Conservation (phyloP, 2,797 vertebrate species). For the Peromyscus melanophrys region DNA sequence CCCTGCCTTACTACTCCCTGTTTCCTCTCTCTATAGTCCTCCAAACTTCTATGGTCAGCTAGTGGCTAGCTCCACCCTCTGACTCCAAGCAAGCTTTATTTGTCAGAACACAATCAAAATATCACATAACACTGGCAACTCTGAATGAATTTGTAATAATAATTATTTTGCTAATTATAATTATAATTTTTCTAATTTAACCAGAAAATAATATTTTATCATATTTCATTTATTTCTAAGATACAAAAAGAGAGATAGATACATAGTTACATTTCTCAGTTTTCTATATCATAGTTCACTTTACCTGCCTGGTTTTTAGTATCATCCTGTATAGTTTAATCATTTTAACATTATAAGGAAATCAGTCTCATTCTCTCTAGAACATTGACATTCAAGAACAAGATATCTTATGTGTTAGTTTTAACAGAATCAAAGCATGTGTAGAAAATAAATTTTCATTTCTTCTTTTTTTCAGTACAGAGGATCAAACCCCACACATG, state of each 20-base stretch:
- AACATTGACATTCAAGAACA: not conserved
- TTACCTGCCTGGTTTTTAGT: not conserved
- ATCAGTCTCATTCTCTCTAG: not conserved
- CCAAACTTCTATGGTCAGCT: too few species aligned
- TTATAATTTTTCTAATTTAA: conserved; percentile 22
- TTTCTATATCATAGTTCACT: not conserved
- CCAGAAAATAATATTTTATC: not conserved
- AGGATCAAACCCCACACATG: not conserved
- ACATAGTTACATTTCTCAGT: not conserved
- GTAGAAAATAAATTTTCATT: not conserved
- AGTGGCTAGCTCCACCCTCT: too few species aligned
- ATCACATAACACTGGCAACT: too few species aligned
- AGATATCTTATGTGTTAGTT: not conserved
- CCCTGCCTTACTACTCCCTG: too few species aligned
- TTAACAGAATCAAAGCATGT: not conserved
- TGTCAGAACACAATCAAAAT: too few species aligned
- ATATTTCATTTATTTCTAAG: not conserved
- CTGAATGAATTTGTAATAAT: not conserved
- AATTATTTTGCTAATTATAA: conserved; percentile 5
- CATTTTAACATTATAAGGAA: not conserved
- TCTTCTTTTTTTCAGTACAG: not conserved
- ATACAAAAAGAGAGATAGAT: not conserved
- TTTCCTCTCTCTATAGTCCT: too few species aligned
- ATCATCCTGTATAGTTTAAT: not conserved
- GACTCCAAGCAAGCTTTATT: too few species aligned